Base-by-base conservation (phyloP, 2,113 vertebrate species). In the Pelecanoides urinatrix region DNA sequence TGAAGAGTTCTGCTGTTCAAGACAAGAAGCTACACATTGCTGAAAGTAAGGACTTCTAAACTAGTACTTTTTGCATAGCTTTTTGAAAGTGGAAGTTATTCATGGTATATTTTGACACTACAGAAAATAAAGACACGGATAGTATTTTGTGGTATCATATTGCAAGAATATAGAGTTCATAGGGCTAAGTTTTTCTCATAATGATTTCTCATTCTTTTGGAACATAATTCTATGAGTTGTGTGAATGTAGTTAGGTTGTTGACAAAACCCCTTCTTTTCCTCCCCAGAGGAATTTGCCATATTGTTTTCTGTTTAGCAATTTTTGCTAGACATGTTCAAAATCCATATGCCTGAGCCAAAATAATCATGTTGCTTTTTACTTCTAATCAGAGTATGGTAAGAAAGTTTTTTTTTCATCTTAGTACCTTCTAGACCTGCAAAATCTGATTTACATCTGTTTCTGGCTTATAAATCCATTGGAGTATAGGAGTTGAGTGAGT, bases 21-120 rank as follows among this genome's bases (percentile, higher is more conserved):
- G 95, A 95, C 62, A 95, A 93, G 77, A 98, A 97, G 66, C 98
- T 99, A 11, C 73, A 95, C 77, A 97, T 99, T 70, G 98, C 99
- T 49, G 97, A 99, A 96, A 58, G 99, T 99, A 98, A 99, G 98
- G 55, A 56, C 91, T 86, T 78, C 34, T 34, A 40, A 87, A 44
- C 11, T 11, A 50, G 40, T 68, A 27, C 14, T 59, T 92, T 29
- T 49, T 22, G 23, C 61, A 3, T 55, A 40, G 26, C 34, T 76
- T 89, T 90, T 81, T 85, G 66, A 56, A 87, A 80, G 21, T 83
- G 65, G 14, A 75, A 91, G 45, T 55, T 61, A 55, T 10, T 53
- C 27, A 22, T 63, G 82, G 49, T 96, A 7, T 76, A 66, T 80
- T 88, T 89, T 78, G 50, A 53, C 45, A 52, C 34, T 23, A 44